Conservation (phyloP, 1,140 invertebrate genomes). For the Sinella curviseta region DNA sequence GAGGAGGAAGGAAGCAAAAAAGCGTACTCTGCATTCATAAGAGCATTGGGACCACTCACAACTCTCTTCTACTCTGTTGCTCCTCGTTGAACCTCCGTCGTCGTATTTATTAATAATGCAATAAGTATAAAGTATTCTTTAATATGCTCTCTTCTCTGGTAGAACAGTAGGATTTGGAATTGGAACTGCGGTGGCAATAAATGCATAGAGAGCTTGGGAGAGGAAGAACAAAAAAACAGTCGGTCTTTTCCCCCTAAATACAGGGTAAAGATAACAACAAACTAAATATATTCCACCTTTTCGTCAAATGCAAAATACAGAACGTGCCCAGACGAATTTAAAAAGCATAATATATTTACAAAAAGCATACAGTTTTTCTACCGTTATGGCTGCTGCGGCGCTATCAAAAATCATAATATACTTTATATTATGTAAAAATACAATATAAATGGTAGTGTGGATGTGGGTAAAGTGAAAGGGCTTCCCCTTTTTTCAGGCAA, state of each 20-base stretch:
- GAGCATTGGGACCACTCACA: not conserved
- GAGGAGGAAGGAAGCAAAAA: constrained; percentile 25
- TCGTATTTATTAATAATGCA: not conserved
- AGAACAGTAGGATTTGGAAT: not conserved
- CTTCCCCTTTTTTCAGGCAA: not conserved
- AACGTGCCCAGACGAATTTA: not conserved
- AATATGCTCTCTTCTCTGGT: not conserved
- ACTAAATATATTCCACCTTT: not conserved
- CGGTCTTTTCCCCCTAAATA: constrained; percentile 13
- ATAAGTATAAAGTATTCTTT: not conserved
- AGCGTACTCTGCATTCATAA: not conserved
- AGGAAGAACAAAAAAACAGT: not conserved
- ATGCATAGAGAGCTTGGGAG: not conserved
- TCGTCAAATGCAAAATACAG: not conserved
- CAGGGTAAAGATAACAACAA: constrained; percentile 2
- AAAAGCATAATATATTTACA: too few relatives aligned
- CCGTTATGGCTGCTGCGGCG: too few relatives aligned
- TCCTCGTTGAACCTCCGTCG: not conserved
- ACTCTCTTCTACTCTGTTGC: constrained; percentile 5
- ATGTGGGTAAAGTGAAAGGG: not conserved
- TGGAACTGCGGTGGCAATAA: not conserved
- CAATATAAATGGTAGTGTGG: not conserved
- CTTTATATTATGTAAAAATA: not conserved
- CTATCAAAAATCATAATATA: too few relatives aligned
- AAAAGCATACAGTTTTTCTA: too few relatives aligned